Percentiles rank a stretch among this genome's conserved stretches.
phyloP scores from a whole-genome alignment of 2,888 invertebrate species.

The Drosophila sordidapex region DNA sequence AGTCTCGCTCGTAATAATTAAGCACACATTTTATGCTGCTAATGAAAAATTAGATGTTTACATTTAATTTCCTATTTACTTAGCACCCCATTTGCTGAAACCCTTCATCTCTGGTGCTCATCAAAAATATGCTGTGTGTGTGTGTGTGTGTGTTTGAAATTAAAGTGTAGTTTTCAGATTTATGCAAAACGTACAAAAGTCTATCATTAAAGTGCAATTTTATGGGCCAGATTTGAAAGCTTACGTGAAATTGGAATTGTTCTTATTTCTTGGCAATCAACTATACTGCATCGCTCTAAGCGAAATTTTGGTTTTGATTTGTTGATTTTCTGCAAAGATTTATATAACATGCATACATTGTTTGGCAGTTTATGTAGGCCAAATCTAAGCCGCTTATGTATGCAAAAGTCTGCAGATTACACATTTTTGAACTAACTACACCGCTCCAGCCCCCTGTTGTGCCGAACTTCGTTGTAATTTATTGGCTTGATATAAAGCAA shows the following conservation, averaged over 20 bases:
- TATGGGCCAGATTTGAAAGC: slow-evolving; percentile 19
- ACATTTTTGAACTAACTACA: slow-evolving; percentile 41
- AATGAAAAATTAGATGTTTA: slow-evolving; percentile 81
- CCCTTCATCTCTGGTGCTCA: not conserved
- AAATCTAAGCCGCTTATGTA: slow-evolving; percentile 73
- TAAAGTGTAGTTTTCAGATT: slow-evolving; percentile 9
- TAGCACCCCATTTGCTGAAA: slow-evolving; percentile 42
- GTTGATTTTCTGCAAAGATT: slow-evolving; percentile 63
- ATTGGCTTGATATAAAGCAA: slow-evolving; percentile 69
- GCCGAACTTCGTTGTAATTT: slow-evolving; percentile 62
- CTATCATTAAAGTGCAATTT: slow-evolving; percentile 45
- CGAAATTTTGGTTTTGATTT: slow-evolving; percentile 57
- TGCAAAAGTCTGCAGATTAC: slow-evolving; percentile 69
- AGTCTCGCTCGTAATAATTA: slow-evolving; percentile 69
- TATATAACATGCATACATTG: slow-evolving; percentile 37
- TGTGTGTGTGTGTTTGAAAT: not conserved
- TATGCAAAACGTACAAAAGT: slow-evolving; percentile 4
- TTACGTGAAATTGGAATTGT: slow-evolving; percentile 35
- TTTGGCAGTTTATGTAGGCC: slow-evolving; percentile 55
- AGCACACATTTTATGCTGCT: slow-evolving; percentile 78
- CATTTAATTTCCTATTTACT: slow-evolving; percentile 78
- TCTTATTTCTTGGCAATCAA: slow-evolving; percentile 62
- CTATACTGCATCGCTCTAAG: slow-evolving; percentile 59
- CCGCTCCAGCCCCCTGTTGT: not conserved
- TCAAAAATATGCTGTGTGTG: not conserved